These are phyloP conservation scores for Drymodes brunneopygia DNA, from an alignment of 2,113 vertebrate genomes.

Conservation along the genomic window DNA sequence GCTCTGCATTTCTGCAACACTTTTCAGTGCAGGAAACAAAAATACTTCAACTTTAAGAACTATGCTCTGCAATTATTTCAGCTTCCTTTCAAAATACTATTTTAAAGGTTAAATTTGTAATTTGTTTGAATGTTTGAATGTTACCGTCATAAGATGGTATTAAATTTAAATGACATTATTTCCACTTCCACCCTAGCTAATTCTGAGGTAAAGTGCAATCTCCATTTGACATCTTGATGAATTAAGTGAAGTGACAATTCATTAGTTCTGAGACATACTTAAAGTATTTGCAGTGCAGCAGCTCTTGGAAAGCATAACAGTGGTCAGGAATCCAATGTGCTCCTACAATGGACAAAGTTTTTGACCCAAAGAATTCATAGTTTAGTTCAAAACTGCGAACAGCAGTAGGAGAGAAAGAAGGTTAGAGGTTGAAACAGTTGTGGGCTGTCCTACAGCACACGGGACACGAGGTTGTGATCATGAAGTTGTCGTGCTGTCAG, in stretches of 20 bases:
- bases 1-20: constrained; percentile 25
- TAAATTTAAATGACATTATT: background rate
- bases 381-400: background rate
- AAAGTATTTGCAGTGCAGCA: background rate
- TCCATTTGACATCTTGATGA: background rate
- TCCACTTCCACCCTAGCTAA: background rate
- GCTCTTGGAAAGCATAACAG: background rate
- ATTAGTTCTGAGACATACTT: background rate
- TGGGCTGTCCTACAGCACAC: background rate
- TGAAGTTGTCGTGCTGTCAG: background rate
- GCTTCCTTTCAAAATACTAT: background rate
- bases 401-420: background rate
- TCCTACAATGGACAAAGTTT: background rate
- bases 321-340: background rate
- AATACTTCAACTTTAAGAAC: background rate
- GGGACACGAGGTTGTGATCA: background rate
- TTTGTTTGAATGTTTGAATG: background rate
- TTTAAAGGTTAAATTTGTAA: background rate
- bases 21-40: background rate
- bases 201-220: background rate
- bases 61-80: background rate
- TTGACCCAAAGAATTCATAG: background rate
- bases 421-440: background rate
- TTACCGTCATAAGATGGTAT: background rate
- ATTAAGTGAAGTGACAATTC: background rate